phyloP scores from a whole-genome alignment of 1,140 invertebrate species.

The Rhagoletis pomonella region DNA sequence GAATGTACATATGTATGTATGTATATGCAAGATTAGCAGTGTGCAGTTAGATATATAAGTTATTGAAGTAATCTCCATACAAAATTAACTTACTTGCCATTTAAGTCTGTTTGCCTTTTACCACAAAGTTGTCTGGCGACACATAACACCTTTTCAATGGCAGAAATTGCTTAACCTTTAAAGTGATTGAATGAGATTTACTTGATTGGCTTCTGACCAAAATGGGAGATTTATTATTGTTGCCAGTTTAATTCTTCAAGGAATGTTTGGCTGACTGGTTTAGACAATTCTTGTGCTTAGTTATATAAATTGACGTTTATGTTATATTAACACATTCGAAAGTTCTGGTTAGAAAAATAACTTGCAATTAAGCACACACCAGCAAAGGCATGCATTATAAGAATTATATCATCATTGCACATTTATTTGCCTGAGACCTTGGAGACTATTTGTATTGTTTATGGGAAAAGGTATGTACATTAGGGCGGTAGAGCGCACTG shows the following conservation, averaged over 20 bases:
- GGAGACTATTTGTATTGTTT: too few species aligned
- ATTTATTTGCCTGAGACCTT: too few species aligned
- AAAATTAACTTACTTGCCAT: conserved; percentile 12
- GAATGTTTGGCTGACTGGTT: conserved; percentile 2
- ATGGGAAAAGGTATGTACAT: too few species aligned
- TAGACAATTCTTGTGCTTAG: background rate
- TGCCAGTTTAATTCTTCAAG: background rate
- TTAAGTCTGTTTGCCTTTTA: background rate
- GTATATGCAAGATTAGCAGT: background rate
- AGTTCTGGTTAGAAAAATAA: too few species aligned
- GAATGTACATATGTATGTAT: too few species aligned
- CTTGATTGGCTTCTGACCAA: conserved; percentile 33
- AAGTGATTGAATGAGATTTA: background rate
- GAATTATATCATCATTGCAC: too few species aligned
- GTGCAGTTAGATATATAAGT: background rate
- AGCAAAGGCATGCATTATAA: too few species aligned
- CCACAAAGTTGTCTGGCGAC: background rate
- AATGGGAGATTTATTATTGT: conserved; percentile 18
- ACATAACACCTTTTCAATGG: background rate
- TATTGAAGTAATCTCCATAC: background rate
- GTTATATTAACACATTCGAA: background rate
- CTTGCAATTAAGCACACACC: too few species aligned
- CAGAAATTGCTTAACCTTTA: background rate
- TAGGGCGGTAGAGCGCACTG: too few species aligned
- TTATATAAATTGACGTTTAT: conserved; percentile 1